Conservation (phyloP, 2,797 vertebrate species). For the Enteromius trimaculatus region DNA sequence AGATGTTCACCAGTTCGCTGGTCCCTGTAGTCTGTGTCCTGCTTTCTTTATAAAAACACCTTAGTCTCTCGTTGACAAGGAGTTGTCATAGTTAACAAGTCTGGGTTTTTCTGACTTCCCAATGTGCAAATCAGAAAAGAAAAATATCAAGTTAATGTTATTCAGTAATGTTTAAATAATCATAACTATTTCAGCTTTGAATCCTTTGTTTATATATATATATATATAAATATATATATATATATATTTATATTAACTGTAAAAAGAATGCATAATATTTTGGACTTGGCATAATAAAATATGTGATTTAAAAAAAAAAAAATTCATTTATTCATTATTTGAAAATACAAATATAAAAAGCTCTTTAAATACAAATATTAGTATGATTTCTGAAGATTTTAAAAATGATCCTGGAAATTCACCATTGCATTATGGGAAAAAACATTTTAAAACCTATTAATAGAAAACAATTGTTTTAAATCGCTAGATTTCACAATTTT, state of each 20-base stretch:
- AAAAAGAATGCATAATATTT: neutral
- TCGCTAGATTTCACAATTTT: neutral
- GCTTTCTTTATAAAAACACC: slow-evolving; percentile 13
- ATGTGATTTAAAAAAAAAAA: neutral
- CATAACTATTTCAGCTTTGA: neutral
- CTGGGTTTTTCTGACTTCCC: neutral
- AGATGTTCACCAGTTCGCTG: slow-evolving; percentile 32
- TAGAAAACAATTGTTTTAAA: neutral
- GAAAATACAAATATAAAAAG: neutral
- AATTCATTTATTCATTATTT: neutral
- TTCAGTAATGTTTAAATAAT: neutral
- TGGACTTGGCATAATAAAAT: neutral
- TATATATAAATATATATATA: too few relatives aligned
- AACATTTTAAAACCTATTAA: neutral
- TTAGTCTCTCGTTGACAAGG: neutral
- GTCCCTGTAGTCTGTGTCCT: slow-evolving; percentile 28
- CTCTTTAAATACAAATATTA: neutral
- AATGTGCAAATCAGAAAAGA: neutral
- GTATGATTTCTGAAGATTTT: neutral
- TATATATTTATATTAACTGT: too few relatives aligned
- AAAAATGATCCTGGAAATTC: neutral
- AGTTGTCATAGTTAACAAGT: slow-evolving; percentile 7
- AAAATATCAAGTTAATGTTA: neutral
- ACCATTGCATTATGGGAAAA: neutral
- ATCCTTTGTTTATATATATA: too few relatives aligned